Evolutionary conservation across 2,888 invertebrate species (phyloP), one percentile per base, ranked within the genome.

Genomic region (Psylliodes chrysocephalus): DNA sequence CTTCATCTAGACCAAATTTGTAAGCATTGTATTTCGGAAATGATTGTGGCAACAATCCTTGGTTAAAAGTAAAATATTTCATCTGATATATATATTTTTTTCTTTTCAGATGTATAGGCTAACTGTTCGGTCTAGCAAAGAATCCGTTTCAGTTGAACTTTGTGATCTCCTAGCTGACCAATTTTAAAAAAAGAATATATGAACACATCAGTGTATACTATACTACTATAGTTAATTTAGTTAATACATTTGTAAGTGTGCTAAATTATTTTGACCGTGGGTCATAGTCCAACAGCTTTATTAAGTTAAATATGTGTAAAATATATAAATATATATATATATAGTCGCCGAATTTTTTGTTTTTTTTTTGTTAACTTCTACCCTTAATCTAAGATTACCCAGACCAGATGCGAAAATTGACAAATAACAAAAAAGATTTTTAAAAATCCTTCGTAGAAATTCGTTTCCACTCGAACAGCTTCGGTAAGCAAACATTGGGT

Each of bases 61-160:
- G n/a, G n/a, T n/a, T n/a, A n/a, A n/a, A n/a, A n/a, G n/a, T n/a
- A n/a, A n/a, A n/a, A n/a, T n/a, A n/a, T n/a, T n/a, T n/a, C n/a
- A n/a, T n/a, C n/a, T n/a, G n/a, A n/a, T n/a, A n/a, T 4, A n/a
- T 12, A 14, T 70, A 64, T 44, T 49, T 67, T 75, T 73, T 74
- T 60, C 69, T 75, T 84, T 86, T 1, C 88, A 98, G 96, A 98
- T 99, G 98, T 99, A 93, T 86, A 94, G 99, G 81, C 87, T 99
- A 81, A 99, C 99, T 64, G 92, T 99, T 71, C 90, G 98, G 81
- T 95, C 97, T 74, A 98, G 97, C 85, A 97, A 98, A 86, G 98
- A 98, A 84, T 87, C 91, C 68, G 96, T 97, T 73, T 95, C 98
- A 64, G 90, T 92, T 81, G 94, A 94, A 86, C 86, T 99, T 76